These are phyloP conservation scores for Catostylus mosaicus DNA, from an alignment of 30 jellyfish, hydroid and myxozoan genomes.

Conservation along the genomic window DNA sequence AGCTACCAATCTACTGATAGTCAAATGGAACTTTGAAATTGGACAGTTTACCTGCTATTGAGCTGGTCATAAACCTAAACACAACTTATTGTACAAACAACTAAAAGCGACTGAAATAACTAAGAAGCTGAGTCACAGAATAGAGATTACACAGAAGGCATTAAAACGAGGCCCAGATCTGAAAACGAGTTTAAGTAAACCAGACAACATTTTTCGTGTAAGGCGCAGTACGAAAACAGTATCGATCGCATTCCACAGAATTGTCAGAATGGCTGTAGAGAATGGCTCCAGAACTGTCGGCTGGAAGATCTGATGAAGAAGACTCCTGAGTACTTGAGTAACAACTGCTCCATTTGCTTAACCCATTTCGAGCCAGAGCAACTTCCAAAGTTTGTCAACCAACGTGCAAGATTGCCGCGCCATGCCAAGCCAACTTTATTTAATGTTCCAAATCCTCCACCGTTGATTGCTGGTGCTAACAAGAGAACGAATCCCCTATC, in stretches of 20 bases:
- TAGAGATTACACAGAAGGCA: slow-evolving; percentile 27
- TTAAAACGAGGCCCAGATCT: too few species aligned
- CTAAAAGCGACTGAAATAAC: too few species aligned
- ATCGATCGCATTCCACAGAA: background rate
- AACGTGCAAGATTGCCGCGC: background rate
- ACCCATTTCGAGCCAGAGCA: background rate
- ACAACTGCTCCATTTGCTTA: slow-evolving; percentile 4
- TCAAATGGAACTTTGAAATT: too few species aligned
- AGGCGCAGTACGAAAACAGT: background rate
- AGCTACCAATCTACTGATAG: too few species aligned
- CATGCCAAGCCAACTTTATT: slow-evolving; percentile 6
- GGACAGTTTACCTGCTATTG: too few species aligned
- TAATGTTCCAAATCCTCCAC: slow-evolving; percentile 8
- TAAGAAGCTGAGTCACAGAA: too few species aligned
- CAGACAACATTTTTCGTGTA: background rate
- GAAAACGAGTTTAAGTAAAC: background rate
- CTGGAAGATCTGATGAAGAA: background rate
- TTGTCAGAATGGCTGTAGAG: slow-evolving; percentile 2
- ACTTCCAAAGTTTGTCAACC: slow-evolving; percentile 16
- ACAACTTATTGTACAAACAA: too few species aligned
- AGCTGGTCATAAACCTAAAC: too few species aligned
- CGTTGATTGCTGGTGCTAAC: slow-evolving; percentile 14
- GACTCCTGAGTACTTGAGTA: slow-evolving; percentile 32
- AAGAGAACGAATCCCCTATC: slow-evolving; percentile 14
- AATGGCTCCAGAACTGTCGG: too few species aligned